phyloP scores from a whole-genome alignment of 2,888 invertebrate species.

The Myathropa florea region DNA sequence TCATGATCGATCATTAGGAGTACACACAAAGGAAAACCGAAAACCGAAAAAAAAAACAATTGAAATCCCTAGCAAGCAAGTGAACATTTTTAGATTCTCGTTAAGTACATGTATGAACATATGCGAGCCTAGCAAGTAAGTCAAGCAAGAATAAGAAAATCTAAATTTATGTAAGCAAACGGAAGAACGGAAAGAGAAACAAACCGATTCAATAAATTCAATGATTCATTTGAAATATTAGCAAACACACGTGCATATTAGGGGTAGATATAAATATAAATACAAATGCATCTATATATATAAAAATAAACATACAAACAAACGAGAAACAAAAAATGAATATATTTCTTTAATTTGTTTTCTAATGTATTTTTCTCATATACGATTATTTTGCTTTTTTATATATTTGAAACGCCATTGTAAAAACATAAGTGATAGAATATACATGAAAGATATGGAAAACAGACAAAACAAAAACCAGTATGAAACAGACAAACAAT shows the following conservation, averaged over 20 bases:
- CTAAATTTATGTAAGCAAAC: constrained; percentile 15
- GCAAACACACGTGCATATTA: constrained; percentile 58
- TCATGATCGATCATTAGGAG: background rate
- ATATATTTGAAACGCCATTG: constrained; percentile 78
- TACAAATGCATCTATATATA: constrained; percentile 56
- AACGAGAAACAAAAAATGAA: constrained; percentile 13
- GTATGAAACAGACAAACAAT: constrained; percentile 61
- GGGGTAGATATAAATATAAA: constrained; percentile 49
- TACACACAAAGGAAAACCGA: background rate
- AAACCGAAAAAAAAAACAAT: background rate
- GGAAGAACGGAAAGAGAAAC: constrained; percentile 25
- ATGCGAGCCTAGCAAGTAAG: background rate
- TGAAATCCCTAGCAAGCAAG: background rate
- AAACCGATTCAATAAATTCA: constrained; percentile 38
- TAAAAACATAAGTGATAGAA: constrained; percentile 79
- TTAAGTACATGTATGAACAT: background rate
- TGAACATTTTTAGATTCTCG: background rate
- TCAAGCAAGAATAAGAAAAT: background rate
- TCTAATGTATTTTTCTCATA: constrained; percentile 57
- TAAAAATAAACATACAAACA: constrained; percentile 21
- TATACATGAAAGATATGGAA: constrained; percentile 45
- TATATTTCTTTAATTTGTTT: constrained; percentile 56
- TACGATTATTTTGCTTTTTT: constrained; percentile 69
- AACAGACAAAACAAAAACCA: constrained; percentile 17
- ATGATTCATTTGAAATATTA: constrained; percentile 61